These are phyloP conservation scores for Montipora capricornis DNA, from an alignment of 64 coral and sea anemone genomes.

Conservation along the genomic window DNA sequence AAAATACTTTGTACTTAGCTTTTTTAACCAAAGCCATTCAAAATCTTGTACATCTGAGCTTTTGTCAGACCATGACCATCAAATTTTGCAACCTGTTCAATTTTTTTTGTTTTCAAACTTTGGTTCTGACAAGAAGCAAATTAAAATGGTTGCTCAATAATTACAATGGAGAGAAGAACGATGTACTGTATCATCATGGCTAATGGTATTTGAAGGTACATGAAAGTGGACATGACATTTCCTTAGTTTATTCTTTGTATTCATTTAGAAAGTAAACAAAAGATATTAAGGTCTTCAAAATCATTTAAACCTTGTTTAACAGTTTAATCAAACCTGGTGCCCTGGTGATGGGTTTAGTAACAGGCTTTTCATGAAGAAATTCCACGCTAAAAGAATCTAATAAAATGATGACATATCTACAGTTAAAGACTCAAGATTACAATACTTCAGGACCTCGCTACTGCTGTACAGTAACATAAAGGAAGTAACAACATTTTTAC, in stretches of 20 bases:
- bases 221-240: too few species aligned
- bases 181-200: too few species aligned
- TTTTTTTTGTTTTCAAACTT: too few species aligned
- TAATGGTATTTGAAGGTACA: too few species aligned
- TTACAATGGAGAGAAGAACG: too few species aligned
- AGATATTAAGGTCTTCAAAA: background rate
- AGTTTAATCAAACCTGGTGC: constrained; percentile 92
- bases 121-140: too few species aligned
- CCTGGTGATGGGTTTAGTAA: constrained; percentile 89
- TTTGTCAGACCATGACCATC: background rate
- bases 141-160: too few species aligned
- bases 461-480: too few species aligned
- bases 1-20: background rate
- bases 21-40: background rate
- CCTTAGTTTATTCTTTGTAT: background rate
- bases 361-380: constrained; percentile 96
- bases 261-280: too few species aligned
- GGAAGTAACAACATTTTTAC: too few species aligned
- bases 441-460: too few species aligned
- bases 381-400: constrained; percentile 92
- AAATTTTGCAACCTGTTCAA: too few species aligned
- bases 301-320: constrained; percentile 24
- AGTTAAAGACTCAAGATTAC: constrained; percentile 2
- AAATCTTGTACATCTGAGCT: background rate
- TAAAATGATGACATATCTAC: constrained; percentile 60